phyloP scores from a whole-genome alignment of 1,140 invertebrate genomes.

The Megalopta genalis region DNA sequence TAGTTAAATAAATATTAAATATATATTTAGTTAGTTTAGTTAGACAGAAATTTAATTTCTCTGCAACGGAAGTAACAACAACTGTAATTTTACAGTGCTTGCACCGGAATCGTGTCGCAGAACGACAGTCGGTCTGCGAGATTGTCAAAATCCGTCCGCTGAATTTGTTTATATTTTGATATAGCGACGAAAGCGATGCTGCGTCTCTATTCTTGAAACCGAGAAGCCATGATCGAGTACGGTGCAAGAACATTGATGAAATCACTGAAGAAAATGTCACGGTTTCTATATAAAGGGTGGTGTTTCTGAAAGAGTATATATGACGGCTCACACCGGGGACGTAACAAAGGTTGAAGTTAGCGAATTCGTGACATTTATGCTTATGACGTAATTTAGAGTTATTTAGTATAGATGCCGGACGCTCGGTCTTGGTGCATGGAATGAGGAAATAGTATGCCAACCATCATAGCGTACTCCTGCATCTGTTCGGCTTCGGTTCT shows the following conservation, averaged over 20 bases:
- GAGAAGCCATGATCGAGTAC: background rate
- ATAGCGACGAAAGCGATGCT: background rate
- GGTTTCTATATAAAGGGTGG: constrained; percentile 37
- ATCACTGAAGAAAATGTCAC: constrained; percentile 35
- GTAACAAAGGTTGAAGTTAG: constrained; percentile 39
- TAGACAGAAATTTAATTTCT: too few species aligned
- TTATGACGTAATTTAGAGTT: constrained; percentile 35
- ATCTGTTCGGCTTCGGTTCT: too few species aligned
- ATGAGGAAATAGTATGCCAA: background rate
- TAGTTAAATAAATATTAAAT: too few species aligned
- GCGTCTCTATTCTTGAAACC: background rate
- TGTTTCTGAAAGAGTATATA: constrained; percentile 34
- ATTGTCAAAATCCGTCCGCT: too few species aligned
- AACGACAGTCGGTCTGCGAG: too few species aligned
- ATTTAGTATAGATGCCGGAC: constrained; percentile 10
- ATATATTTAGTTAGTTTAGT: too few species aligned
- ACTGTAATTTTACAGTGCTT: too few species aligned
- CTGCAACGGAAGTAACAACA: too few species aligned
- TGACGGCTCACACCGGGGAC: constrained; percentile 24
- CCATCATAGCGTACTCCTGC: background rate
- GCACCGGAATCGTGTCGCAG: too few species aligned
- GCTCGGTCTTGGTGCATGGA: background rate
- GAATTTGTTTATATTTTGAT: background rate
- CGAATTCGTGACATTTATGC: constrained; percentile 46
- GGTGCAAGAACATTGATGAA: constrained; percentile 12